These are phyloP conservation scores for Thaumetopoea pityocampa DNA, from an alignment of 1,140 invertebrate species.

Conservation along the genomic window DNA sequence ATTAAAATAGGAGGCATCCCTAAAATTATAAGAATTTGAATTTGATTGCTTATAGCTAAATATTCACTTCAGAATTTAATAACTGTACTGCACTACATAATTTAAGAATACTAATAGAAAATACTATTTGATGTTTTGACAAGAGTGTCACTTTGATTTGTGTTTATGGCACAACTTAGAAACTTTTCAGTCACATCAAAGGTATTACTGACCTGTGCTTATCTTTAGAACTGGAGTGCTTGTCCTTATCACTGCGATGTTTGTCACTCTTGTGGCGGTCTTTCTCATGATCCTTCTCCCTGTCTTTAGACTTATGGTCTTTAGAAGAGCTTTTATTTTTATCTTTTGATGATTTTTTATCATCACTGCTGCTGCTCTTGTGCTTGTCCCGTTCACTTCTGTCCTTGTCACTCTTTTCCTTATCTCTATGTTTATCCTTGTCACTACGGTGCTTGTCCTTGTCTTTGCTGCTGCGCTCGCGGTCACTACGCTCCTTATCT, in stretches of 20 bases:
- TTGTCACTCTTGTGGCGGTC: constrained; percentile 51
- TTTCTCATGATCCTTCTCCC: constrained; percentile 75
- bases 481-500: constrained; percentile 57
- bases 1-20: too few species aligned
- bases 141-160: too few species aligned
- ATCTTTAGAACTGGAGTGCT: constrained; percentile 73
- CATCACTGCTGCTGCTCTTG: constrained; percentile 57
- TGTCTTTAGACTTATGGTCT: constrained; percentile 47
- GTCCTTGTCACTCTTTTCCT: constrained; percentile 72
- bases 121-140: too few species aligned
- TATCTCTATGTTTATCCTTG: constrained; percentile 74
- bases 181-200: not conserved
- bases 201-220: constrained; percentile 48
- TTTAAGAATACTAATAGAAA: too few species aligned
- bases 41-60: too few species aligned
- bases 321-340: constrained; percentile 57
- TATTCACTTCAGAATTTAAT: too few species aligned
- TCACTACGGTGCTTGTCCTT: constrained; percentile 65
- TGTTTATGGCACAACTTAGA: too few species aligned
- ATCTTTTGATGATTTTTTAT: constrained; percentile 65
- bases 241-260: constrained; percentile 74
- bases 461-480: constrained; percentile 71
- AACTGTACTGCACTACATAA: too few species aligned
- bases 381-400: constrained; percentile 29
- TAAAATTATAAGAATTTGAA: too few species aligned